Base-by-base conservation (phyloP, 2,113 vertebrate species). In the Manacus vitellinus region DNA sequence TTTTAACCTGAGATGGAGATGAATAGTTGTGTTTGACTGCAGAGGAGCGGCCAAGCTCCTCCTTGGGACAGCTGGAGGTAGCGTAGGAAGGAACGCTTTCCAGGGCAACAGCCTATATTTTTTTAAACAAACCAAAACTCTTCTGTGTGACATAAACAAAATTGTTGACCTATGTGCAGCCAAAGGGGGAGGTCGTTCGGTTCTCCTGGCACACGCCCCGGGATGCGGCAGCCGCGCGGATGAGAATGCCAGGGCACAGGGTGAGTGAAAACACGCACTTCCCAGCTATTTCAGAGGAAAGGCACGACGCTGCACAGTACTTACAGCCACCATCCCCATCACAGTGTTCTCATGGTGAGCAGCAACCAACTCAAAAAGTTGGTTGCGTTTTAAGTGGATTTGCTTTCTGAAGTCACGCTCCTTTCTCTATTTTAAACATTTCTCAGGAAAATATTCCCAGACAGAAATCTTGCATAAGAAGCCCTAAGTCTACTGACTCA, bases 111-210 rank as follows among this genome's bases (percentile, higher is more conserved):
- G 73, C 12, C 51, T 87, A 61, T 71, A 92, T 71, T 71, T 91
- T 91, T 93, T 90, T 74, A 96, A 94, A 88, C 75, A 93, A 95
- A 77, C 43, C 56, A 28, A 90, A 88, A 52, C 46, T n/a, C 14
- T 83, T 90, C 78, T 88, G 31, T 46, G 17, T 73, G 71, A 94
- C 82, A 77, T 90, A 88, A 95, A 91, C 71, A 90, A 66, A 92
- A 59, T 35, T 49, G n/a, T 46, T 92, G 78, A 88, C 78, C 66
- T 85, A 12, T 2, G 17, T 25, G 63, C 78, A 70, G 87, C 46
- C 71, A 46, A 49, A 83, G 28, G 12, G 52, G 73, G 71, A 85
- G 77, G 88, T 61, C 28, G 0, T 37, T 94, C 1, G 2, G 76
- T 24, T 55, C 41, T 72, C 73, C 93, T 73, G 82, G 79, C 14